Conservation (phyloP, 2,888 invertebrate genomes). For the Meiosimyza decipiens region DNA sequence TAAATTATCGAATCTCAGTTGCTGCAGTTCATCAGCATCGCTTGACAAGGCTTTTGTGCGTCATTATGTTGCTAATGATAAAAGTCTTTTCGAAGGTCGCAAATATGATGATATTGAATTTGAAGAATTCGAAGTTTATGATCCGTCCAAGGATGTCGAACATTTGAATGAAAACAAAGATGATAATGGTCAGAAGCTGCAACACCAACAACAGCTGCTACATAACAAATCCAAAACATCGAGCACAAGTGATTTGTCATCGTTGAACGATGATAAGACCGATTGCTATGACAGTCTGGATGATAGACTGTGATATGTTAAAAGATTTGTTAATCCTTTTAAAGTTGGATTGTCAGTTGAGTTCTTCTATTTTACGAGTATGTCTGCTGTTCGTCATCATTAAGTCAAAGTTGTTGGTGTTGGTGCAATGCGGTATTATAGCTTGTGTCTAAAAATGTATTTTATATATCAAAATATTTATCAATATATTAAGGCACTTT, state of each 20-base stretch:
- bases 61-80: slow-evolving; percentile 73
- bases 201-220: slow-evolving; percentile 33
- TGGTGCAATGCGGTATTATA: background rate
- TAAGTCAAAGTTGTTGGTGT: background rate
- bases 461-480: background rate
- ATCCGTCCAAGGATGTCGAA: slow-evolving; percentile 61
- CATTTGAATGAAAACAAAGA: slow-evolving; percentile 13
- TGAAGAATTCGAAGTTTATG: slow-evolving; percentile 82
- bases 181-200: slow-evolving; percentile 11
- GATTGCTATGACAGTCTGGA: slow-evolving; percentile 62
- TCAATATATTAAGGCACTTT: background rate
- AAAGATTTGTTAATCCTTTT: no score
- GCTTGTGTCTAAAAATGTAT: background rate
- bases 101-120: slow-evolving; percentile 88
- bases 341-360: no score
- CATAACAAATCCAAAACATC: slow-evolving; percentile 37
- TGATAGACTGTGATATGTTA: slow-evolving; percentile 54
- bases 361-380: no score
- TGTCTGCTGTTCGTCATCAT: no score
- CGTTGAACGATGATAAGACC: slow-evolving; percentile 43
- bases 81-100: slow-evolving; percentile 71
- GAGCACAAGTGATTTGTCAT: slow-evolving; percentile 40
- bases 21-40: slow-evolving; percentile 51
- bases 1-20: slow-evolving; percentile 21
- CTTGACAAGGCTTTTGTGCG: slow-evolving; percentile 70